Conservation (phyloP, 30 jellyfish, hydroid and myxozoan genomes). For the Pseudorhiza aurosa region DNA sequence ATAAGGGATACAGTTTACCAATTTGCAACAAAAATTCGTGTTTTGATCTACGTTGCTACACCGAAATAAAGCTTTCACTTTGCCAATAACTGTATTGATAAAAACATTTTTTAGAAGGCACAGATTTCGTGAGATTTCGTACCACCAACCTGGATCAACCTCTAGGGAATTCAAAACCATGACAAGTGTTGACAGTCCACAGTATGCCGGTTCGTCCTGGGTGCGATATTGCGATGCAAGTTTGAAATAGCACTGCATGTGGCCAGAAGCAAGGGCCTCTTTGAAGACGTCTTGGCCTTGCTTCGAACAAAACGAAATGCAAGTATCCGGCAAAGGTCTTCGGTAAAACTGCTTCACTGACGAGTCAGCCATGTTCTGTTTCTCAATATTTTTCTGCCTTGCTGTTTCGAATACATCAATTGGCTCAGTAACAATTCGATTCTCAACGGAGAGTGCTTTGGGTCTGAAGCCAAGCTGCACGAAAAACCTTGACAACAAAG, state of each 20-base stretch:
- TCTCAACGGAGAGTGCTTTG: not conserved
- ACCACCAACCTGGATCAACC: conserved; percentile 72
- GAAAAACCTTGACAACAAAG: not conserved
- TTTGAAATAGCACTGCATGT: conserved; percentile 70
- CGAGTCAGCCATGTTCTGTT: not conserved
- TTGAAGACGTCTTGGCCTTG: conserved; percentile 77
- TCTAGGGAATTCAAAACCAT: conserved; percentile 84
- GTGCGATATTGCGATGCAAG: conserved; percentile 91
- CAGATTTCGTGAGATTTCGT: too few relatives aligned
- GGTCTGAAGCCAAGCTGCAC: conserved; percentile 24
- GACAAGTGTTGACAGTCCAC: conserved; percentile 90
- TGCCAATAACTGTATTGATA: too few relatives aligned
- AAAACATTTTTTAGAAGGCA: too few relatives aligned
- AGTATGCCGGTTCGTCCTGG: conserved; percentile 91
- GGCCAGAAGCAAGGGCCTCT: conserved; percentile 73
- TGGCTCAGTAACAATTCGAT: not conserved
- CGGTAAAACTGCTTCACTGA: conserved; percentile 75
- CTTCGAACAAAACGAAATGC: conserved; percentile 76
- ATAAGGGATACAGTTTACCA: too few relatives aligned
- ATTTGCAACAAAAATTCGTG: too few relatives aligned
- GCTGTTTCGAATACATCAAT: not conserved
- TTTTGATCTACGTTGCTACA: too few relatives aligned
- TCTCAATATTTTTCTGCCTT: not conserved
- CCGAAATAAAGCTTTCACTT: too few relatives aligned
- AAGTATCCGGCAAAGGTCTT: conserved; percentile 67